phyloP scores from a whole-genome alignment of 2,888 invertebrate genomes.

The Tenthredo amoena region DNA sequence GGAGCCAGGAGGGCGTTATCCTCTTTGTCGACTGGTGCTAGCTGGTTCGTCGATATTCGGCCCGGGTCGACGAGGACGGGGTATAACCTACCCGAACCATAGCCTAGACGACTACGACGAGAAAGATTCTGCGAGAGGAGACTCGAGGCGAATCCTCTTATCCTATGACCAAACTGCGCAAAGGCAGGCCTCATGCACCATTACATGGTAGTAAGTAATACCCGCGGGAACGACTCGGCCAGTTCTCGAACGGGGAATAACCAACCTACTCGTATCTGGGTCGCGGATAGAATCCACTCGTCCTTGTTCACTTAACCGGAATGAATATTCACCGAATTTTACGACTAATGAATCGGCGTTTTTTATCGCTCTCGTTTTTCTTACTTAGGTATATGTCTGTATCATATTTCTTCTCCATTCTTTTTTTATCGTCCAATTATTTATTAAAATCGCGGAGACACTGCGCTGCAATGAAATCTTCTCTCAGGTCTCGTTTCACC shows the following conservation, averaged over 20 bases:
- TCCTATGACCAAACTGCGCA: background rate
- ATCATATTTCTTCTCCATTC: background rate
- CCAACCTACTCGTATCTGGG: background rate
- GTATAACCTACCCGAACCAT: background rate
- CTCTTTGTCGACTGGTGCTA: slow-evolving; percentile 10
- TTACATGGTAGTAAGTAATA: background rate
- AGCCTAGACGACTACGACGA: background rate
- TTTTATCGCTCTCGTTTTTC: background rate
- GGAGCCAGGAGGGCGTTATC: slow-evolving; percentile 39
- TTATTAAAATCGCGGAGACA: background rate
- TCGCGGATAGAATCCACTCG: background rate
- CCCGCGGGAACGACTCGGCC: background rate
- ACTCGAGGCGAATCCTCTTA: too few relatives aligned
- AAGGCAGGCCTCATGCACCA: slow-evolving; percentile 2
- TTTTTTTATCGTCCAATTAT: background rate
- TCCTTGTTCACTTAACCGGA: background rate
- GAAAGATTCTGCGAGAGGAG: background rate
- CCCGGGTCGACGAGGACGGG: slow-evolving; percentile 39
- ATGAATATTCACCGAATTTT: slow-evolving; percentile 1
- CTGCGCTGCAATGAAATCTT: background rate
- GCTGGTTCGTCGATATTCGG: slow-evolving; percentile 44
- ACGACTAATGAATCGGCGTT: background rate
- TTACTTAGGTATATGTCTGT: background rate
- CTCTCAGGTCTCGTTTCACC: background rate
- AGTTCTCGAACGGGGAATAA: background rate